These are phyloP conservation scores for Trachelus troglodyta DNA, from an alignment of 2,888 invertebrate species.

Conservation along the genomic window DNA sequence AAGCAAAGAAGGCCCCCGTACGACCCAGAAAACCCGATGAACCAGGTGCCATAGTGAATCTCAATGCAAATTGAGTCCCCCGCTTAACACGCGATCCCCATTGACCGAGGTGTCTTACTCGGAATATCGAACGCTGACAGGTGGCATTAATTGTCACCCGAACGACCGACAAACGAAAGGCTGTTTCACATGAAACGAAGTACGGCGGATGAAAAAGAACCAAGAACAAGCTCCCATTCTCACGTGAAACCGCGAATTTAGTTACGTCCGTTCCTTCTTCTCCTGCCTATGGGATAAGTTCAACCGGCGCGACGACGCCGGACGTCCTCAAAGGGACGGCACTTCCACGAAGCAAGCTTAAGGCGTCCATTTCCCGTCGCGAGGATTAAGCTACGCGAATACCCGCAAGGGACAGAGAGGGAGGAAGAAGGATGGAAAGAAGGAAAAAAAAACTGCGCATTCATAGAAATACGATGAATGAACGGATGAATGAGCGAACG, in stretches of 20 bases:
- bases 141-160: background rate
- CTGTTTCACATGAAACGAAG: background rate
- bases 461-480: background rate
- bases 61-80: background rate
- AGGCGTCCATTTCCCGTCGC: constrained; percentile 29
- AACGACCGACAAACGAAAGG: background rate
- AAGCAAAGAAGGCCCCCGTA: background rate
- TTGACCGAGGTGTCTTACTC: background rate
- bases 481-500: background rate
- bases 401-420: background rate
- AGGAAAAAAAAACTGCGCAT: background rate
- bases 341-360: constrained; percentile 8
- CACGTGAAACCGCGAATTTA: background rate
- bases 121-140: background rate
- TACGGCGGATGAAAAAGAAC: background rate
- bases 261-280: background rate
- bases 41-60: background rate
- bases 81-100: background rate
- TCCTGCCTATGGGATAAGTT: background rate
- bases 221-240: background rate
- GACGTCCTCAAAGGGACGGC: background rate
- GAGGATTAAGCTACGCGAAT: constrained; percentile 19
- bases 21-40: background rate
- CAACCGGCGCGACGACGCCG: background rate
- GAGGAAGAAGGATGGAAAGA: background rate